phyloP scores from a whole-genome alignment of 2,113 vertebrate species.

The Nanger granti region DNA sequence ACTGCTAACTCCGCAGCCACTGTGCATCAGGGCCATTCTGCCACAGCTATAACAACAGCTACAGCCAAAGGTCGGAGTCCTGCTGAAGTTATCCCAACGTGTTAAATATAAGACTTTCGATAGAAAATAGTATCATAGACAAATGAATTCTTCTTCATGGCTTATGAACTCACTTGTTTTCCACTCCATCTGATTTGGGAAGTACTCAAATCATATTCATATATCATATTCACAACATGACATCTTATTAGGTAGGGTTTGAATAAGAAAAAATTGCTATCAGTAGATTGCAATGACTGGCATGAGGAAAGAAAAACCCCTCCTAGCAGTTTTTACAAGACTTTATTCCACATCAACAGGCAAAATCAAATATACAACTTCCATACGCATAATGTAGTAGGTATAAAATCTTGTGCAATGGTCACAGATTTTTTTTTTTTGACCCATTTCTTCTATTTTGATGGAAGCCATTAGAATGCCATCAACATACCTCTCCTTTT shows the following conservation, averaged over 20 bases:
- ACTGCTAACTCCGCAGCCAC: background rate
- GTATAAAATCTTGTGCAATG: background rate
- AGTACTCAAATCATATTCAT: conserved; percentile 13
- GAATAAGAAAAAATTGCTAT: background rate
- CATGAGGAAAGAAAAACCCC: conserved; percentile 13
- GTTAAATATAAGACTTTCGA: conserved; percentile 2
- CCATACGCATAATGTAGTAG: background rate
- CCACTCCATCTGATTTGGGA: background rate
- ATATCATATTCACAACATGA: conserved; percentile 27
- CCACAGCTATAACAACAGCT: background rate
- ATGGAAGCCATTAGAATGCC: background rate
- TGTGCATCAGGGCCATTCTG: background rate
- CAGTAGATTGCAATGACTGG: background rate
- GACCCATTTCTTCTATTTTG: background rate
- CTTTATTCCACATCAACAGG: background rate
- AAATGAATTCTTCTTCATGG: background rate
- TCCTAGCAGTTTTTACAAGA: background rate
- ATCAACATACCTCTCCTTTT: background rate
- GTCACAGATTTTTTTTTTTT: too few species aligned
- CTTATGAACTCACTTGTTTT: background rate
- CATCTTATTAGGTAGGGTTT: background rate
- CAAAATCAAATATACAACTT: background rate
- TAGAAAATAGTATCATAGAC: background rate
- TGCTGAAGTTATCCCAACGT: background rate
- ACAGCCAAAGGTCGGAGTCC: background rate